Evolutionary conservation across 2,888 invertebrate species (phyloP), one percentile per base, ranked within the genome.

Genomic region (Sarcophaga carnaria): DNA sequence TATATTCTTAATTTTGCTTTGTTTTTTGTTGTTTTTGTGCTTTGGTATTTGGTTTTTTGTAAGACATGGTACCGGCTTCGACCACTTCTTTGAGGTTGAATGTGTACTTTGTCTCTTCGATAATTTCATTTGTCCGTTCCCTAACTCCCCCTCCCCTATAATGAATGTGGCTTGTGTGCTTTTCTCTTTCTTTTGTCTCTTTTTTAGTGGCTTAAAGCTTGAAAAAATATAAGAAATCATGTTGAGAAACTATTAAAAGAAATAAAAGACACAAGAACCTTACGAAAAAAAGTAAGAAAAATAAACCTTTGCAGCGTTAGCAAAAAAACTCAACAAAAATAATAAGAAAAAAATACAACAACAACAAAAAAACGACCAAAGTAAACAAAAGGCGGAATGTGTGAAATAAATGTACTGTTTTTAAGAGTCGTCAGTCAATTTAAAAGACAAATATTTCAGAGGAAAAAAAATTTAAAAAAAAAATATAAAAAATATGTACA

Each of bases 31-130:
- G 59, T 69, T 66, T 70, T 78, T 85, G 66, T 76, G 12, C 62
- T 74, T 83, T 74, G 45, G 49, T 74, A 72, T 37, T 62, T 82
- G 49, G 17, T 82, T 82, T 37, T 72, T 64, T 59, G 74, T 74
- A 72, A 77, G 79, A 83, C 79, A 84, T 79, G 84, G 83, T 79
- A 84, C 84, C 81, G 79, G 87, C 84, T 87, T 82, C 84, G 79
- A 80, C 83, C 83, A 86, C 67, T 74, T 82, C 79, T 82, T 69
- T 25, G 45, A 83, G 62, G 12, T 74, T 76, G 20, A 66, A 20
- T 63, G 27, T 67, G n/a, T 60, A 20, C 60, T 20, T 74, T 60
- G 54, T 66, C 66, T 54, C 49, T 64, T 63, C 54, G 37, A 17
- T 45, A 66, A 22, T 20, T 25, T 47, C 2, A 60, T 67, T 59